phyloP scores from a whole-genome alignment of 1,140 invertebrate species.

The Nomia melanderi region DNA sequence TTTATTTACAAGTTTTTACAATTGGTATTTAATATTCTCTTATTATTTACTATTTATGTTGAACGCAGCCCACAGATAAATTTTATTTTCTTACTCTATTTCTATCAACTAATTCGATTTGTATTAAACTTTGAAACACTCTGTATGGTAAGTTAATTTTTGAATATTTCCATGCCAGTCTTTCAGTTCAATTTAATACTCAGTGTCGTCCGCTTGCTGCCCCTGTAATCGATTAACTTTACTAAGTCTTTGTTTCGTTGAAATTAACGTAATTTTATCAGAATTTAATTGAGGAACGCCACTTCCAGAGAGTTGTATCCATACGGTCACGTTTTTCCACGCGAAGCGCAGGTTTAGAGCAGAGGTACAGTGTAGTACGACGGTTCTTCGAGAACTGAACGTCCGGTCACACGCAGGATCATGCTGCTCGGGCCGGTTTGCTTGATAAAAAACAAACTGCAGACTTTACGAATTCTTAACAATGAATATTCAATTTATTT shows the following conservation, averaged over 20 bases:
- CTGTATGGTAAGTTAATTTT: background rate
- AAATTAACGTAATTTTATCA: background rate
- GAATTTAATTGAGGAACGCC: background rate
- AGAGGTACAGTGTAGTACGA: background rate
- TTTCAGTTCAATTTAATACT: background rate
- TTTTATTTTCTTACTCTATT: too few relatives aligned
- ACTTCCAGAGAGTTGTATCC: constrained; percentile 11
- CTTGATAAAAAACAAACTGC: background rate
- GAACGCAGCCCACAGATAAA: too few relatives aligned
- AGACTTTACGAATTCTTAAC: background rate
- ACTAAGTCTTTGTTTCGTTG: too few relatives aligned
- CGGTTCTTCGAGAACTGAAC: constrained; percentile 1
- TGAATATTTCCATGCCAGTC: background rate
- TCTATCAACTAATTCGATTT: background rate
- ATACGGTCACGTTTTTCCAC: background rate
- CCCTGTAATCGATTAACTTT: background rate
- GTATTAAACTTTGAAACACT: background rate
- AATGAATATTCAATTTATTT: background rate
- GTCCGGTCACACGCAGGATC: constrained; percentile 8
- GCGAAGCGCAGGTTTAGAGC: constrained; percentile 3
- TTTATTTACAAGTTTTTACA: too few relatives aligned
- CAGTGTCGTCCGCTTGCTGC: background rate
- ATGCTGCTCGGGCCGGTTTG: background rate
- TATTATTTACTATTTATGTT: too few relatives aligned
- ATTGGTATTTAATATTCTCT: too few relatives aligned